Evolutionary conservation across 64 coral and sea anemone genomes (phyloP).

Genomic region (Dendronephthya gigantea): DNA sequence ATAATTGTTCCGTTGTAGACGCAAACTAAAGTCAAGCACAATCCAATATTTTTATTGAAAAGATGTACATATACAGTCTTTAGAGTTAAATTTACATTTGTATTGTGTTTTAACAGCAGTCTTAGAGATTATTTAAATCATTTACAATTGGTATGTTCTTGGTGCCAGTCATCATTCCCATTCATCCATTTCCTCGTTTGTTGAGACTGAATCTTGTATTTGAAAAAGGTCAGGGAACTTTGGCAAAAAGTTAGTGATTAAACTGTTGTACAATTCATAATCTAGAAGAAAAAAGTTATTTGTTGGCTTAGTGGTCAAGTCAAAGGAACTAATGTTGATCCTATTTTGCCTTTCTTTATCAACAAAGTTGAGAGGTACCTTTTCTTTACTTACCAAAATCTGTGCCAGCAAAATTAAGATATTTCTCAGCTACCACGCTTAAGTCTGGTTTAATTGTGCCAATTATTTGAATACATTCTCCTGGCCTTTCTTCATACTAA

Average conservation of each 20-base stretch:
- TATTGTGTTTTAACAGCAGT: not conserved
- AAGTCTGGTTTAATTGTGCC: not conserved
- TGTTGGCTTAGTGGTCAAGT: not conserved
- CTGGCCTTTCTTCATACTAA: slow-evolving; percentile 1
- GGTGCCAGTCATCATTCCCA: not conserved
- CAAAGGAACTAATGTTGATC: not conserved
- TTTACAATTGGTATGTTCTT: not conserved
- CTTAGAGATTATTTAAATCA: not conserved
- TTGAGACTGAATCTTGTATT: not conserved
- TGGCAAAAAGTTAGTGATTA: not conserved
- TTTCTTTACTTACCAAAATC: not conserved
- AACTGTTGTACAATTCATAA: not conserved
- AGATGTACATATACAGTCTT: too few relatives aligned
- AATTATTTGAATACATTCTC: slow-evolving; percentile 9
- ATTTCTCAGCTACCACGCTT: not conserved
- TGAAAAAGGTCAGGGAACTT: not conserved
- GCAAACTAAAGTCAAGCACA: too few relatives aligned
- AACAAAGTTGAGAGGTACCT: not conserved
- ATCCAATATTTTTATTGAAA: too few relatives aligned
- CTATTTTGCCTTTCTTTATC: too few relatives aligned
- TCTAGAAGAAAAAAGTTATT: not conserved
- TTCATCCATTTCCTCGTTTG: not conserved
- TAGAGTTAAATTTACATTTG: not conserved
- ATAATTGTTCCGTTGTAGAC: too few relatives aligned
- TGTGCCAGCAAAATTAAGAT: not conserved